phyloP scores from a whole-genome alignment of 2,797 vertebrate species.

The Rousettus madagascariensis region DNA sequence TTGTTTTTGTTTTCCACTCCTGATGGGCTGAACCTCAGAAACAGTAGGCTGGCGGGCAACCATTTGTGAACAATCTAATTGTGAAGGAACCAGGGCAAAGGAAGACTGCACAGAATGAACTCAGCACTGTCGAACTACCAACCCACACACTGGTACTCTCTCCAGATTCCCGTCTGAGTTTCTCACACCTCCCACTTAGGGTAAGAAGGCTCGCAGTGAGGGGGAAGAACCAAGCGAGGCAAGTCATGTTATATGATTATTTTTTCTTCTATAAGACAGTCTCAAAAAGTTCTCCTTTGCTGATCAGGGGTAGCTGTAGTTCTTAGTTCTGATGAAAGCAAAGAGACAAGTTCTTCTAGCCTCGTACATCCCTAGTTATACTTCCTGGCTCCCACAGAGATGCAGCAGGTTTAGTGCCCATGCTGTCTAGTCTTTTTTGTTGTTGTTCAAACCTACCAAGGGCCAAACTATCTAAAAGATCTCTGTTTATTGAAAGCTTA shows the following conservation, averaged over 20 bases:
- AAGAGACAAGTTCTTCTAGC: not conserved
- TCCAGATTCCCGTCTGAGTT: constrained; percentile 13
- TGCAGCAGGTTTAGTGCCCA: not conserved
- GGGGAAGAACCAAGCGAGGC: not conserved
- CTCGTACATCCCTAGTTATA: not conserved
- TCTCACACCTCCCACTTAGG: not conserved
- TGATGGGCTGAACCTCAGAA: constrained; percentile 32
- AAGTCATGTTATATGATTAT: not conserved
- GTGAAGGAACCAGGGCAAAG: not conserved
- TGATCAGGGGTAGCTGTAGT: not conserved
- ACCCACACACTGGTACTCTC: not conserved
- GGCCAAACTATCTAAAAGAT: not conserved
- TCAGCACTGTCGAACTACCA: not conserved
- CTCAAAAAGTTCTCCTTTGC: not conserved
- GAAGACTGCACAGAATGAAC: constrained; percentile 27
- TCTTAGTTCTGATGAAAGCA: constrained; percentile 30
- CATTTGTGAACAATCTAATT: constrained; percentile 46
- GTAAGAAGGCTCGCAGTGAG: not conserved
- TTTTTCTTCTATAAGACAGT: constrained; percentile 10
- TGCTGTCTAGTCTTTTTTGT: not conserved
- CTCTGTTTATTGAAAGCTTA: constrained; percentile 17
- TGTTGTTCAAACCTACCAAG: not conserved
- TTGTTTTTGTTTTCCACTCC: constrained; percentile 41
- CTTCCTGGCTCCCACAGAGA: not conserved
- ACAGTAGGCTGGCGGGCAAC: constrained; percentile 30